Conservation (phyloP, 2,113 vertebrate genomes). For the Corythaeola cristata region DNA sequence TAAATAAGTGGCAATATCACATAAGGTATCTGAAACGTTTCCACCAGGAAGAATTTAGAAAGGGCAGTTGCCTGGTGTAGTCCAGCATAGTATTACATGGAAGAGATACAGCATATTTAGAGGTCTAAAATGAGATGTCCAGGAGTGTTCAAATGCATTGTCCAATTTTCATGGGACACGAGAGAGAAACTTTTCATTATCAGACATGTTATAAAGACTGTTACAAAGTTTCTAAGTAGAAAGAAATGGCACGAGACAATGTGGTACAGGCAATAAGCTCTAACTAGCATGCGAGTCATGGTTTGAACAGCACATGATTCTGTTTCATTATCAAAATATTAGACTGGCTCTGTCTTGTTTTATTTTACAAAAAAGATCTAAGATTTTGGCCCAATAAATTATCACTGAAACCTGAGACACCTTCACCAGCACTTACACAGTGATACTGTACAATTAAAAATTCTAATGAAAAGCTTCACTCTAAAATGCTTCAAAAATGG, state of each 20-base stretch:
- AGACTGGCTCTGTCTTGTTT: not conserved
- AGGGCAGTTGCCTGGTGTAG: not conserved
- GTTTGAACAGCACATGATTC: not conserved
- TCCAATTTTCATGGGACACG: not conserved
- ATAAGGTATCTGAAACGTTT: not conserved
- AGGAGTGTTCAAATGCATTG: not conserved
- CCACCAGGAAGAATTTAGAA: not conserved
- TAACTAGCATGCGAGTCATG: accelerated
- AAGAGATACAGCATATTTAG: not conserved
- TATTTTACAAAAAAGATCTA: not conserved
- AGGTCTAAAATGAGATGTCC: not conserved
- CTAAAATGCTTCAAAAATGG: not conserved
- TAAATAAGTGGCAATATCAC: not conserved
- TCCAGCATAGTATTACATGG: not conserved
- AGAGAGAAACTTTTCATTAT: not conserved
- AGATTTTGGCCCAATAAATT: not conserved
- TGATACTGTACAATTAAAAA: not conserved
- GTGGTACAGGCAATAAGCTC: not conserved
- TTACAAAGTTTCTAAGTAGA: not conserved
- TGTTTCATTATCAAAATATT: not conserved
- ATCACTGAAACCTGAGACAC: not conserved
- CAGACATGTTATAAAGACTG: not conserved
- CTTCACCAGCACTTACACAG: not conserved
- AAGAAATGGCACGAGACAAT: not conserved
- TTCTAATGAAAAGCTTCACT: not conserved